These are phyloP conservation scores for Phrynocephalus versicolor DNA, from an alignment of 2,113 vertebrate species.

Conservation along the genomic window DNA sequence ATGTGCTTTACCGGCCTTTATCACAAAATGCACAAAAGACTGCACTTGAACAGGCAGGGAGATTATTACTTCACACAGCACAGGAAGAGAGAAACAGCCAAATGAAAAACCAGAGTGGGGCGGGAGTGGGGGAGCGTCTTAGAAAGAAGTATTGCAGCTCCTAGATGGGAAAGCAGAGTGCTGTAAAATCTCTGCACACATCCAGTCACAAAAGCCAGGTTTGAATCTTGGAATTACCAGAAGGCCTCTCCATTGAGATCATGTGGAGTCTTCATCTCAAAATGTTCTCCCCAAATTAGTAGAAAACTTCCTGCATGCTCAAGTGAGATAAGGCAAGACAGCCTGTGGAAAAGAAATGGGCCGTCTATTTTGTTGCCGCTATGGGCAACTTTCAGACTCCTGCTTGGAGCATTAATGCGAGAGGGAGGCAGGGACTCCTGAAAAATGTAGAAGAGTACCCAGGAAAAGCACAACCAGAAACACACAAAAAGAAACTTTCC, in stretches of 20 bases:
- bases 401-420: too few relatives aligned
- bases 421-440: too few relatives aligned
- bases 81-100: neutral
- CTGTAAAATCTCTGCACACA: too few relatives aligned
- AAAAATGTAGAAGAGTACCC: too few relatives aligned
- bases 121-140: neutral
- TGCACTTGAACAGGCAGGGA: neutral
- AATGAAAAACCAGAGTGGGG: neutral
- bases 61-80: neutral
- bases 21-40: neutral
- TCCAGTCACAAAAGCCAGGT: too few relatives aligned
- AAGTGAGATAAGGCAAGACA: neutral
- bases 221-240: too few relatives aligned
- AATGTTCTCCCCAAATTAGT: neutral
- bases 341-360: too few relatives aligned
- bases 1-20: conserved; percentile 35
- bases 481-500: neutral
- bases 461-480: too few relatives aligned
- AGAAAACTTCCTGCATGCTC: neutral
- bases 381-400: neutral
- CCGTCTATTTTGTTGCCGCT: too few relatives aligned
- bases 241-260: neutral
- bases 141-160: too few relatives aligned
- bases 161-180: too few relatives aligned
- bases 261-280: neutral